Evolutionary conservation across 2,888 invertebrate species (phyloP), one percentile per base, ranked within the genome.

Genomic region (Baronia brevicornis): DNA sequence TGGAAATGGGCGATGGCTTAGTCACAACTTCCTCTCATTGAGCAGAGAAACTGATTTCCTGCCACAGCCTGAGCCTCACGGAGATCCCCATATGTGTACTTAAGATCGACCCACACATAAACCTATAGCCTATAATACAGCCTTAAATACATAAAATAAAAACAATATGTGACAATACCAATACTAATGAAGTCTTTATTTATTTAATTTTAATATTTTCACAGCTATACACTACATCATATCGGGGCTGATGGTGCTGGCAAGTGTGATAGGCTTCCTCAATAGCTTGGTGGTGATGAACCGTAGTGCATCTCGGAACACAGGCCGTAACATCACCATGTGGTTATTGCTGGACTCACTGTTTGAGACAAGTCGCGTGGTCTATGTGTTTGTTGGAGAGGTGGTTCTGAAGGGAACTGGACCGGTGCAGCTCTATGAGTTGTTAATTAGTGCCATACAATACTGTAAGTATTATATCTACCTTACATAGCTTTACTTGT

Each of bases 291-390:
- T 77, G 18, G 71, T 77, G 35, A 59, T 82, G 51, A 67, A 71
- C 48, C 62, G 79, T 0, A 52, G 63, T 4, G 45, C 65, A 0
- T 30, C 50, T 0, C 51, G 53, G 23, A 78, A 72, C 46, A 44
- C 52, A 0, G 69, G 69, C 4, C 58, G 67, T 3, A 71, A 70
- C 28, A 67, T 84, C 24, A 79, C 80, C 21, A 61, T 65, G 0
- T 84, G 82, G 82, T 43, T 84, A 15, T 56, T 84, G 6, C 48
- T 84, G 2, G 75, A 80, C 53, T 84, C 82, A 0, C 42, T 82
- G 46, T 84, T 84, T 22, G 82, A 84, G 53, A 79, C 79, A 1
- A 68, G 67, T 3, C 43, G 82, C 0, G 74, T 84, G 1, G 55
- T 84, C 3, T 82, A 82, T 26, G 66, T 80, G 42, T 84, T 82